Evolutionary conservation across 1,140 invertebrate species (phyloP).

Genomic region (Eciton burchellii): DNA sequence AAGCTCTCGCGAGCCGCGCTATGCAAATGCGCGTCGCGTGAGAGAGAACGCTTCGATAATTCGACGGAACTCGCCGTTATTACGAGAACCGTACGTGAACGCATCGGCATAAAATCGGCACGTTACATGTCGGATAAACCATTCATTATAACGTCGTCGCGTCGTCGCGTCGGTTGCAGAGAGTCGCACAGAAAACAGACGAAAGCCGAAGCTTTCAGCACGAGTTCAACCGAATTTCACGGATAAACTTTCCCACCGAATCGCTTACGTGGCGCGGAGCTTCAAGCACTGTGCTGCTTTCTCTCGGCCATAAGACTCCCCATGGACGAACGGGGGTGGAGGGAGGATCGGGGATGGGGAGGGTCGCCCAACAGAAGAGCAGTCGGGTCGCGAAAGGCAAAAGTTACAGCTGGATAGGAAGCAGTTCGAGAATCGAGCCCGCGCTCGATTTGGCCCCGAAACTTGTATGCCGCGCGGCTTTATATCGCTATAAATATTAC

Average conservation of each 20-base stretch:
- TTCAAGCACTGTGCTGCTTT: slow-evolving; percentile 21
- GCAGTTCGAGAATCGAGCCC: slow-evolving; percentile 51
- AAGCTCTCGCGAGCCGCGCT: neutral
- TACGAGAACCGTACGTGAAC: neutral
- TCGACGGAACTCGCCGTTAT: neutral
- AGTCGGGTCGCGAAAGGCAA: slow-evolving; percentile 14
- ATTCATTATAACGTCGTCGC: neutral
- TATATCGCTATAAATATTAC: slow-evolving; percentile 67
- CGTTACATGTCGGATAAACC: neutral
- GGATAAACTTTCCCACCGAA: slow-evolving; percentile 59
- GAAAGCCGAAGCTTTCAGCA: neutral
- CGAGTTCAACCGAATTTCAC: neutral
- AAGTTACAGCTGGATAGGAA: slow-evolving; percentile 63
- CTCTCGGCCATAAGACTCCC: neutral
- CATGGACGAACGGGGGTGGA: neutral
- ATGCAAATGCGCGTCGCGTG: neutral
- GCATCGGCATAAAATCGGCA: neutral
- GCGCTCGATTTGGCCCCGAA: slow-evolving; percentile 61
- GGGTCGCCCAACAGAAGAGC: neutral
- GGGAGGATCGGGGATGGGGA: neutral
- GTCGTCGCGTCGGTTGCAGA: neutral
- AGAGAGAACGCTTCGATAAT: neutral
- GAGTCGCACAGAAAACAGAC: neutral
- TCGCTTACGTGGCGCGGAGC: slow-evolving; percentile 20
- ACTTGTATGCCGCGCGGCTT: slow-evolving; percentile 49